Conservation (phyloP, 2,113 vertebrate genomes). For the Chelonoidis abingdonii region DNA sequence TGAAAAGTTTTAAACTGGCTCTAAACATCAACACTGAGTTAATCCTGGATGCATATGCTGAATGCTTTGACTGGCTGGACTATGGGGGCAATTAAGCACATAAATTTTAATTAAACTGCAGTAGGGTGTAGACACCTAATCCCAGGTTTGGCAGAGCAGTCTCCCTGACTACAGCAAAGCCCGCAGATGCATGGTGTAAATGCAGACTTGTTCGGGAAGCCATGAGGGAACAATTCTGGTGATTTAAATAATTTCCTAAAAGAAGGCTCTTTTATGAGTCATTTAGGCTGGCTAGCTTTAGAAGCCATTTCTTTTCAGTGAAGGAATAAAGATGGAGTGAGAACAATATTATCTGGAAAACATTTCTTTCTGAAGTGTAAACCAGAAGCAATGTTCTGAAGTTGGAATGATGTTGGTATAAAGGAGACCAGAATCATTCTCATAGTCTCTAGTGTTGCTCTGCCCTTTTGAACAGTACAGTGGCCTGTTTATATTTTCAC, state of each 20-base stretch:
- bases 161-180: background rate
- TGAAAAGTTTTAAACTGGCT: background rate
- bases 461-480: background rate
- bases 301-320: background rate
- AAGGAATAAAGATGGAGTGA: background rate
- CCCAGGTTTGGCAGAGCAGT: background rate
- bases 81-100: background rate
- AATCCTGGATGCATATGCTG: background rate
- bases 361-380: background rate
- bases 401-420: background rate
- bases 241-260: background rate
- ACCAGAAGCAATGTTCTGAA: background rate
- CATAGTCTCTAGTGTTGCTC: background rate
- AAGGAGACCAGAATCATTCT: background rate
- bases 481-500: background rate
- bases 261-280: background rate
- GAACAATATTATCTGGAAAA: background rate
- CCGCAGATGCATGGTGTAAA: background rate
- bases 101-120: background rate
- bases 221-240: background rate
- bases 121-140: background rate
- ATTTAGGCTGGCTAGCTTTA: background rate
- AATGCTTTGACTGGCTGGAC: rapidly evolving
- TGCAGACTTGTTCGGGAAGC: background rate
- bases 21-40: background rate